phyloP scores from a whole-genome alignment of 2,888 invertebrate species.

The Ectemnius continuus region DNA sequence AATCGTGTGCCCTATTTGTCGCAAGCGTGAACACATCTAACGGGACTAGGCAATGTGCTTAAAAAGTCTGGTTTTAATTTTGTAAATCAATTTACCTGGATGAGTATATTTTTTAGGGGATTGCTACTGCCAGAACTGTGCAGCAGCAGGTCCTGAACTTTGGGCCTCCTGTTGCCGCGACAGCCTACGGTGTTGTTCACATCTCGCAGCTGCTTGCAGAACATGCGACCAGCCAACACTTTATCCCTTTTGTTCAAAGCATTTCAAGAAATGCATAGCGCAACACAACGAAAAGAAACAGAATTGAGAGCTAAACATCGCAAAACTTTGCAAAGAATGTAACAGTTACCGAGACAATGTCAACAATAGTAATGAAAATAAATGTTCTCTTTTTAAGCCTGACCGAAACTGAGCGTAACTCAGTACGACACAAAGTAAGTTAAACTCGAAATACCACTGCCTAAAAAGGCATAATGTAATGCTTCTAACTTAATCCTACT shows the following conservation, averaged over 20 bases:
- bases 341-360: slow-evolving; percentile 1
- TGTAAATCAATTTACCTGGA: slow-evolving; percentile 13
- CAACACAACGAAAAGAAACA: slow-evolving; percentile 65
- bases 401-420: no score
- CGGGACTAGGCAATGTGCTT: slow-evolving; percentile 24
- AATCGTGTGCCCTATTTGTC: slow-evolving; percentile 33
- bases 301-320: slow-evolving; percentile 27
- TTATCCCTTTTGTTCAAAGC: slow-evolving; percentile 75
- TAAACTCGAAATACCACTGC: no score
- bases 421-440: no score
- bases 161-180: slow-evolving; percentile 77
- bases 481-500: slow-evolving; percentile 27
- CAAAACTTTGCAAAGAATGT: not conserved
- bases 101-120: slow-evolving; percentile 66
- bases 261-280: slow-evolving; percentile 74
- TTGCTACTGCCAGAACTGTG: slow-evolving; percentile 75
- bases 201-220: slow-evolving; percentile 76
- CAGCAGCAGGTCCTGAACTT: slow-evolving; percentile 72
- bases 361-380: no score
- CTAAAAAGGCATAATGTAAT: not conserved
- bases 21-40: slow-evolving; percentile 27
- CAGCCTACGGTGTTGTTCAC: slow-evolving; percentile 74
- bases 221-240: slow-evolving; percentile 74
- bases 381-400: no score
- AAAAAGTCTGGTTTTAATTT: not conserved